These are phyloP conservation scores for Oceanites oceanicus DNA, from an alignment of 2,113 vertebrate genomes.

Conservation along the genomic window DNA sequence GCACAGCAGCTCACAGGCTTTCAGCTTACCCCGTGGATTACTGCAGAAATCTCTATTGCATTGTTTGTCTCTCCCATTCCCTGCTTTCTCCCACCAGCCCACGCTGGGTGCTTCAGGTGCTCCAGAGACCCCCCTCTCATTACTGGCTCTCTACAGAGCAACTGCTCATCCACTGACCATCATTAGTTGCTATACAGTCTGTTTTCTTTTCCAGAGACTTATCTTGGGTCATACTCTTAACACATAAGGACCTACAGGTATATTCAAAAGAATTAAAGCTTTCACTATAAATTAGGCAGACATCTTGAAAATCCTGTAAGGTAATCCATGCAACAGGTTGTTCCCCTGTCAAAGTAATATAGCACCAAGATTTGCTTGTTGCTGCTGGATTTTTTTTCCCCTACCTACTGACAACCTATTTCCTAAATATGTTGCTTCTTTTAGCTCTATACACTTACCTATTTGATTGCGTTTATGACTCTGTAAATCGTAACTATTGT, in stretches of 20 bases:
- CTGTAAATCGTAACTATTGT: background rate
- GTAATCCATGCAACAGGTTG: background rate
- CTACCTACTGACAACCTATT: background rate
- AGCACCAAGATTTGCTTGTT: background rate
- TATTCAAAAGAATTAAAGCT: background rate
- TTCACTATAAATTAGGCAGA: background rate
- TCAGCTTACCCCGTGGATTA: background rate
- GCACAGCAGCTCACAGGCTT: background rate
- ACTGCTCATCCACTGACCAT: background rate
- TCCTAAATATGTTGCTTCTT: background rate
- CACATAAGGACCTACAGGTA: background rate
- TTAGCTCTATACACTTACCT: background rate
- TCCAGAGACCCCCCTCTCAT: background rate
- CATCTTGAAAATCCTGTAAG: background rate
- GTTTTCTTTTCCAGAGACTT: background rate
- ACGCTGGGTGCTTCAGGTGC: background rate
- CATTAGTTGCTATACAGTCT: background rate
- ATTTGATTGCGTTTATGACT: background rate
- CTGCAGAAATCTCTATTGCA: background rate
- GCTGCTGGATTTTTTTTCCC: background rate
- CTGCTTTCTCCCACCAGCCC: background rate
- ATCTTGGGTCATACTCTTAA: background rate
- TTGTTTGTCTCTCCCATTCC: background rate
- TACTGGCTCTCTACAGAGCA: background rate
- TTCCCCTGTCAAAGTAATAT: background rate